Base-by-base conservation (phyloP, 2,113 vertebrate genomes). In the Condylura cristata region DNA sequence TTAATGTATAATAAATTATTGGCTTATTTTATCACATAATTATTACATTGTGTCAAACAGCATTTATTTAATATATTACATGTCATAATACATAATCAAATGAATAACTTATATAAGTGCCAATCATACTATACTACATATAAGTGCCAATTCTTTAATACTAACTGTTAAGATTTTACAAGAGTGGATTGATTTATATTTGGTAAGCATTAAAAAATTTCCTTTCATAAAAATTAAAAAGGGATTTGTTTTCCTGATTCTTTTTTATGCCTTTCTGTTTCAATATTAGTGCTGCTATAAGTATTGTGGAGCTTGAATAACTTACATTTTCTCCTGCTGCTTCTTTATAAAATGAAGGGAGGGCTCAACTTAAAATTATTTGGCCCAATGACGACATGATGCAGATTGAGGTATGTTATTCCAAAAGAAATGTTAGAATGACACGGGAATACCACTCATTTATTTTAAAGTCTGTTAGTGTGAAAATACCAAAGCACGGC, bases 21-120 rank as follows among this genome's bases (percentile, higher is more conserved):
- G 85, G 16, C 32, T 91, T 76, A 70, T 20, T 82, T 94, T 88
- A 92, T 37, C 6, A 41, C 46, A 58, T 60, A 90, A 80, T 68
- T 80, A 76, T 63, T 63, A 61, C 56, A 37, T 51, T 53, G 2
- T 26, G 39, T 65, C 75, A 32, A 82, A 37, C 9, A 75, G 71
- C 75, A 48, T 37, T 48, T 32, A 48, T 39, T 41, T 41, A 63
- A 48, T 44, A 79, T 58, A 11, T 61, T 81, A 79, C 0, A 80
- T 7, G 48, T 4, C 9, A 74, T 53, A 68, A 44, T 48, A 72
- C 3, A 17, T 58, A 75, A 51, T 80, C 78, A 30, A 95, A 71
- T 84, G 41, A 66, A 82, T 60, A 63, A 30, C 11, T n/a, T n/a
- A n/a, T n/a, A n/a, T n/a, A n/a, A n/a, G n/a, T n/a, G n/a, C n/a